phyloP scores from a whole-genome alignment of 2,888 invertebrate species.

The Apamea monoglypha region DNA sequence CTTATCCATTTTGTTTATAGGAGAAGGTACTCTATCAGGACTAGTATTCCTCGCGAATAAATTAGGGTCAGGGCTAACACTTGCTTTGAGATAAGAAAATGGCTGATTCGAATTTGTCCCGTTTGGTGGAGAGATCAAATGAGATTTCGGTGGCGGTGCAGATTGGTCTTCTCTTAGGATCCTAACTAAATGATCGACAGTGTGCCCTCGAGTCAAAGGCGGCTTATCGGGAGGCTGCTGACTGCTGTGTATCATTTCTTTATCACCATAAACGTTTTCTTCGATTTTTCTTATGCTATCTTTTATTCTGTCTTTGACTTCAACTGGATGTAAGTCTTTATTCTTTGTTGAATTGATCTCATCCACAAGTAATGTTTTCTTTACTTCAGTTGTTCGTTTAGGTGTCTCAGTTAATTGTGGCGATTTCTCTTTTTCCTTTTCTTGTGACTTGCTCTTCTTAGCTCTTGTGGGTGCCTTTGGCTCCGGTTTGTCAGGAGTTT shows the following conservation, averaged over 20 bases:
- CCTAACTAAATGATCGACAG: constrained; percentile 94
- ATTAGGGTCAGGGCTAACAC: constrained; percentile 88
- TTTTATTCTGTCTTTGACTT: constrained; percentile 88
- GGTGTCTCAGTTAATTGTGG: constrained; percentile 83
- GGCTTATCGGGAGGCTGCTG: constrained; percentile 93
- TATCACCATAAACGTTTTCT: constrained; percentile 87
- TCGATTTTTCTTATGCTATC: constrained; percentile 88
- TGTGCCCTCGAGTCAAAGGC: constrained; percentile 92
- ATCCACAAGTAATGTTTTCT: constrained; percentile 82
- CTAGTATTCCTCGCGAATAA: constrained; percentile 85
- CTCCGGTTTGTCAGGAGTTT: constrained; percentile 83
- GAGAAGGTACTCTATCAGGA: constrained; percentile 85
- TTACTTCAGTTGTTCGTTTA: constrained; percentile 84
- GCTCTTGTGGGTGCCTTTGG: constrained; percentile 83
- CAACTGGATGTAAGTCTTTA: constrained; percentile 76
- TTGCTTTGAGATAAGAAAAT: constrained; percentile 94
- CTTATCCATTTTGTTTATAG: constrained; percentile 88
- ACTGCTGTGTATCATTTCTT: constrained; percentile 93
- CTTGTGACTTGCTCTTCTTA: constrained; percentile 83
- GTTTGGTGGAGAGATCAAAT: constrained; percentile 91
- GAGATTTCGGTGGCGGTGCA: constrained; percentile 92
- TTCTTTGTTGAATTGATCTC: constrained; percentile 81
- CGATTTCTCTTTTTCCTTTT: constrained; percentile 80
- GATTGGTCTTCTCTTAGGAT: constrained; percentile 93
- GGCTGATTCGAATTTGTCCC: constrained; percentile 94